Base-by-base conservation (phyloP, 2,113 vertebrate genomes). In the Gobiocypris rarus region DNA sequence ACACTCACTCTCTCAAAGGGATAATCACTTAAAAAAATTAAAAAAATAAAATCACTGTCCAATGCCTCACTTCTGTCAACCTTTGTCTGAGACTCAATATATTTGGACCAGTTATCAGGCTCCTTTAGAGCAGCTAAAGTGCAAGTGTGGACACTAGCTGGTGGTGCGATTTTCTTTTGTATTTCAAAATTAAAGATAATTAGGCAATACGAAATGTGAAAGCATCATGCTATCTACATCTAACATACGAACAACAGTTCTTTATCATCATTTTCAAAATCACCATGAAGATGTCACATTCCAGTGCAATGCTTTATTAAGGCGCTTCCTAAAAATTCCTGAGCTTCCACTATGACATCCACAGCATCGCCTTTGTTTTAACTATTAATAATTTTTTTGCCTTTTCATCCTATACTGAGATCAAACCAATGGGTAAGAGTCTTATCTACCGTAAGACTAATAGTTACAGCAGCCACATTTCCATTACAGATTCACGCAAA, bases 91-190 rank as follows among this genome's bases (percentile, higher is more conserved):
- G 26, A 26, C 14, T 54, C 48, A 82, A 71, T 75, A 58, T 70
- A 73, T 77, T 84, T 61, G 56, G 63, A 77, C 28, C 54, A 71
- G 31, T 59, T 71, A 70, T 61, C 73, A 82, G 74, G 50, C 22
- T 41, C 74, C 63, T 82, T 76, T 45, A 78, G 17, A 75, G 58
- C 76, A 61, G 31, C 28, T 19, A 63, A 70, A 54, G 41, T 74
- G 34, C 28, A 74, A 76, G 28, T 56, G 50, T 76, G 50, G 28
- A 75, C 74, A 38, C 5, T 28, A 56, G 50, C 24, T 75, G 24
- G 8, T 52, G 26, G 15, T 54, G 1, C 26, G 4, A 54, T 54
- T 63, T 31, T 63, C 59, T 31, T 26, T 63, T 26, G 28, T 4
- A 24, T n/a, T 15, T 26, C 1, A 63, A 28, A 9, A 1, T 28